Conservation (phyloP, 1,140 invertebrate species). For the Acromyrmex heyeri region DNA sequence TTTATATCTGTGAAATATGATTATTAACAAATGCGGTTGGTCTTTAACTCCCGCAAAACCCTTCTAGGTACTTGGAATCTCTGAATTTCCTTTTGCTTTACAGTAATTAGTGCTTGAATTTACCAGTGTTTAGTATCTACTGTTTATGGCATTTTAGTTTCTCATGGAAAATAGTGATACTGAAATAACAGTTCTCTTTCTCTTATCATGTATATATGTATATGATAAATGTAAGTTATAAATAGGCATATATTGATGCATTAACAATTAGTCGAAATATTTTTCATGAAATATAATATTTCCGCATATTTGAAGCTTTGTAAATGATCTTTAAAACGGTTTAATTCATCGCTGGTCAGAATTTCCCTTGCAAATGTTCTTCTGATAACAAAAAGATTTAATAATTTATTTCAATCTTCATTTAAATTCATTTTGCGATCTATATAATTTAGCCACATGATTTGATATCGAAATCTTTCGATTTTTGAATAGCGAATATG, state of each 20-base stretch:
- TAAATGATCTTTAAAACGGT: not conserved
- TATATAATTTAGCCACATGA: not conserved
- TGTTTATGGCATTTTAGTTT: not conserved
- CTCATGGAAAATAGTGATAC: not conserved
- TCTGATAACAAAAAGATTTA: constrained; percentile 17
- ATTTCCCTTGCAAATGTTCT: constrained; percentile 9
- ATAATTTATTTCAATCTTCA: not conserved
- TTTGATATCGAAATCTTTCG: constrained; percentile 39
- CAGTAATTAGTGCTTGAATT: not conserved
- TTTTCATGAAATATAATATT: not conserved
- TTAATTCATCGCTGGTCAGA: not conserved
- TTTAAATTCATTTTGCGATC: constrained; percentile 1
- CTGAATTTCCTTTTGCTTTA: not conserved
- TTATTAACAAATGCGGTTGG: constrained; percentile 37
- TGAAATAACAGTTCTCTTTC: not conserved
- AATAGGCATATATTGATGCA: not conserved
- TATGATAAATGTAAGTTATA: not conserved
- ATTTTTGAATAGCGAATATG: constrained; percentile 39
- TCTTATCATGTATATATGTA: not conserved
- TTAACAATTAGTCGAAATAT: not conserved
- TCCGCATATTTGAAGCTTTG: not conserved
- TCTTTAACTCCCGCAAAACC: not conserved
- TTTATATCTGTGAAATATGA: constrained; percentile 30
- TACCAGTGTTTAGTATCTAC: not conserved
- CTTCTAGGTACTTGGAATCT: not conserved